Percentiles rank a stretch among this genome's conserved stretches.
phyloP scores from a whole-genome alignment of 2,797 vertebrate species.

The Sebastes hopkinsi region DNA sequence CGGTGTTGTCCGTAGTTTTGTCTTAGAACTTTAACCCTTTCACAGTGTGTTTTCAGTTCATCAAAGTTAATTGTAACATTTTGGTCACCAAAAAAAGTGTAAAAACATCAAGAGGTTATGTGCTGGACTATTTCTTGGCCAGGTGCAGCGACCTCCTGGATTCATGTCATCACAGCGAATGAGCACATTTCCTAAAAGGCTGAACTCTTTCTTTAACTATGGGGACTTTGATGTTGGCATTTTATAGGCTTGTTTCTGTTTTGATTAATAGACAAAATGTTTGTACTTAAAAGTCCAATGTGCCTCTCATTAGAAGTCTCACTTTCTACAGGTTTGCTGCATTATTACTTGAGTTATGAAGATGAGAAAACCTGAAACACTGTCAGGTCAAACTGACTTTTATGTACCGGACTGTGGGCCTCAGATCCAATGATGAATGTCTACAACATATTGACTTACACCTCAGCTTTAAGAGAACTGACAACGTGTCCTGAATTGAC shows the following conservation, averaged over 20 bases:
- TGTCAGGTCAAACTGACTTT: constrained; percentile 2
- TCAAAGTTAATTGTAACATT: no score
- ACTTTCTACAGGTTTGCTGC: neutral
- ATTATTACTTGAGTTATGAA: constrained; percentile 21
- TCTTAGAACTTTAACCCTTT: no score
- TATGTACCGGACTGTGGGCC: neutral
- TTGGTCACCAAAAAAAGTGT: no score
- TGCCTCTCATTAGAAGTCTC: neutral
- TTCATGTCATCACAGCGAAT: neutral
- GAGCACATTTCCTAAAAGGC: neutral
- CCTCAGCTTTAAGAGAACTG: constrained; percentile 23
- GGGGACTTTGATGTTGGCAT: neutral
- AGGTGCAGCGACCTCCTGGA: neutral
- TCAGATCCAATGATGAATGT: neutral
- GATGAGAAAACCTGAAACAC: constrained; percentile 24
- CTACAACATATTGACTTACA: neutral
- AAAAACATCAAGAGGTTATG: no score
- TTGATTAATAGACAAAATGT: constrained; percentile 4
- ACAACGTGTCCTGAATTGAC: constrained; percentile 25
- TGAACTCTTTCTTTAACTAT: neutral
- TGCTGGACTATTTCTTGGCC: neutral
- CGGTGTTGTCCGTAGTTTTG: no score
- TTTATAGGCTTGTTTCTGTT: neutral
- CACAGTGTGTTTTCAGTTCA: no score
- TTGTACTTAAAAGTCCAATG: neutral